phyloP scores from a whole-genome alignment of 2,888 invertebrate species.

The Pediacus dermestoides region DNA sequence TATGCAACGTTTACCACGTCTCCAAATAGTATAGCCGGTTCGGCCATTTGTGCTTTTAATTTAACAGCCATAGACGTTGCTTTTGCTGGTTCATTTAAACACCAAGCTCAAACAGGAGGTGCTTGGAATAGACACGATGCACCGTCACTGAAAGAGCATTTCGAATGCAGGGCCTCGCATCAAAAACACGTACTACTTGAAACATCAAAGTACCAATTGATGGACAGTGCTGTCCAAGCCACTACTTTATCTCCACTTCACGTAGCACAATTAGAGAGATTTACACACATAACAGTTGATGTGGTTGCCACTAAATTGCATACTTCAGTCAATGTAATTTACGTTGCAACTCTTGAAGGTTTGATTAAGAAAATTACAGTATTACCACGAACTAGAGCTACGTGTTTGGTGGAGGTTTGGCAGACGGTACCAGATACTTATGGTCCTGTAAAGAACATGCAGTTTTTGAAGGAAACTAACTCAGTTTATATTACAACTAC shows the following conservation, averaged over 20 bases:
- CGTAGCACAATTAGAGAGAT: conserved; percentile 65
- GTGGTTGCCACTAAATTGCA: conserved; percentile 69
- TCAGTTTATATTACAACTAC: conserved; percentile 75
- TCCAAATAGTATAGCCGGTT: conserved; percentile 83
- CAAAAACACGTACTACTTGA: conserved; percentile 52
- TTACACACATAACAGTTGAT: conserved; percentile 80
- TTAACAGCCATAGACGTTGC: conserved; percentile 75
- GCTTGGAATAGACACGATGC: conserved; percentile 71
- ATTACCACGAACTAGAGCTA: conserved; percentile 63
- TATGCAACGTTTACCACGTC: conserved; percentile 85
- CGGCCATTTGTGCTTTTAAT: conserved; percentile 89
- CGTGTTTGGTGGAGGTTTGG: conserved; percentile 86
- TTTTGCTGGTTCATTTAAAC: conserved; percentile 83
- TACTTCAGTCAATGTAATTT: conserved; percentile 71
- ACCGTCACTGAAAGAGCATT: conserved; percentile 58
- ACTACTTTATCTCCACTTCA: conserved; percentile 67
- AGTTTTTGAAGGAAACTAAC: conserved; percentile 77
- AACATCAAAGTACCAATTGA: conserved; percentile 75
- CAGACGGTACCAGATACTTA: conserved; percentile 58
- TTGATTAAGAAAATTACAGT: conserved; percentile 77
- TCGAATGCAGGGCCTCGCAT: conserved; percentile 55
- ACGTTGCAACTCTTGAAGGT: conserved; percentile 73
- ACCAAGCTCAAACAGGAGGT: conserved; percentile 71
- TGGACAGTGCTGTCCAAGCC: conserved; percentile 83
- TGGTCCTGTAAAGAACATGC: conserved; percentile 61